Conservation (phyloP, 2,113 vertebrate species). For the Epinephelus fuscoguttatus region DNA sequence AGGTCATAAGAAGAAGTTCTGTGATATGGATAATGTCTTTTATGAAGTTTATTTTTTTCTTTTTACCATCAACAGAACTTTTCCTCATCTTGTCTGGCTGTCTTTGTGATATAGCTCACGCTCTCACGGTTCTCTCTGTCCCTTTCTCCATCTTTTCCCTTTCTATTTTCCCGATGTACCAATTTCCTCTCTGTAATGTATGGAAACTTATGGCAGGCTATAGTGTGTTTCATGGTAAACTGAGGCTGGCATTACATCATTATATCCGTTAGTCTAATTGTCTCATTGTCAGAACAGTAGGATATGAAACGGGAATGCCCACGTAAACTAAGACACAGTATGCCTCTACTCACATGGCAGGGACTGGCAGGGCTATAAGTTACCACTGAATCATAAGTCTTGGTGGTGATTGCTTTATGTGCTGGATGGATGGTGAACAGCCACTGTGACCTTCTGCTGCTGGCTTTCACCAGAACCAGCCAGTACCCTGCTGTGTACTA, state of each 20-base stretch:
- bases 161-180: not conserved
- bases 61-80: conserved; percentile 4
- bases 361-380: conserved; percentile 35
- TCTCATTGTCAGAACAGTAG: conserved; percentile 34
- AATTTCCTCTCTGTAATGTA: not conserved
- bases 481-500: not conserved
- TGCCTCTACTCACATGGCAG: conserved; percentile 5
- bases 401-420: conserved; percentile 65
- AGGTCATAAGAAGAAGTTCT: not conserved
- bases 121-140: conserved; percentile 56
- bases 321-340: not conserved
- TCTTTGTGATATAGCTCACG: not conserved
- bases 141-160: not conserved
- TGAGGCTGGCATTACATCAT: conserved; percentile 38
- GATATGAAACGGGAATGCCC: conserved; percentile 1
- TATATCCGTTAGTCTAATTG: conserved; percentile 7
- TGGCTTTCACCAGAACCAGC: conserved; percentile 30
- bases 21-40: not conserved
- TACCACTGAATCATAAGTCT: conserved; percentile 59
- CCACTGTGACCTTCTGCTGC: conserved; percentile 22
- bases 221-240: conserved; percentile 38
- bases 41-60: not conserved
- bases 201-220: conserved; percentile 32
- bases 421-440: conserved; percentile 48
- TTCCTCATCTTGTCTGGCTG: conserved; percentile 20